A percentile compares a stretch with the other conserved stretches of the same genome.
These are phyloP conservation scores for Zaprionus obscuricornis DNA, from an alignment of 2,888 invertebrate species.

Conservation along the genomic window DNA sequence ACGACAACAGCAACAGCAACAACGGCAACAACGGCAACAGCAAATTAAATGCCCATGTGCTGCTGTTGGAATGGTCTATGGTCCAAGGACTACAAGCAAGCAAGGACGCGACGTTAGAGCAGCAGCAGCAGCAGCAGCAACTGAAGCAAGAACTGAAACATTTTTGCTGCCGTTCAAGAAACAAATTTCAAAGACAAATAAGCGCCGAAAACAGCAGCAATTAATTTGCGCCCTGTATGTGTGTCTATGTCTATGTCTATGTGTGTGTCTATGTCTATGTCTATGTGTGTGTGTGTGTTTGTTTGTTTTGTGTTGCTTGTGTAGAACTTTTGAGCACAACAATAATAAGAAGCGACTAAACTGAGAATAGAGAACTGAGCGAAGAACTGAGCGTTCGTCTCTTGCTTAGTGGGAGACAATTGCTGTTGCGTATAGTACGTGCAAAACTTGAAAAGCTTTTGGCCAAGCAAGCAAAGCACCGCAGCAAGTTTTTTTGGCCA, in stretches of 20 bases:
- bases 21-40: constrained; percentile 21
- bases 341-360: constrained; percentile 11
- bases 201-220: constrained; percentile 78
- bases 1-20: constrained; percentile 12
- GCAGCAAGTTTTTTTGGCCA: constrained; percentile 61
- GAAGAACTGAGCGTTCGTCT: constrained; percentile 9
- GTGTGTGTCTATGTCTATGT: constrained; percentile 9
- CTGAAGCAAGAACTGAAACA: constrained; percentile 14
- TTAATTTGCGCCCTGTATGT: constrained; percentile 72
- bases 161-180: constrained; percentile 59
- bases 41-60: constrained; percentile 63
- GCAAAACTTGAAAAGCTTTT: constrained; percentile 57
- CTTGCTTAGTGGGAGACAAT: constrained; percentile 62
- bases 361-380: background rate
- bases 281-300: constrained; percentile 24
- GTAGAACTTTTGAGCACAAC: constrained; percentile 42
- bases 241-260: constrained; percentile 24
- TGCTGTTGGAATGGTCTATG: too few species aligned
- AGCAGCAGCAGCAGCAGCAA: background rate
- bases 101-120: background rate
- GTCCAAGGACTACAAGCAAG: constrained; percentile 16
- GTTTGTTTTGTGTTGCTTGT: too few species aligned
- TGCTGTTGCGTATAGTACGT: constrained; percentile 41
- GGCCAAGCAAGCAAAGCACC: constrained; percentile 44
- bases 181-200: constrained; percentile 80